Base-by-base conservation (phyloP, 2,797 vertebrate genomes). In the Danionella dracula region DNA sequence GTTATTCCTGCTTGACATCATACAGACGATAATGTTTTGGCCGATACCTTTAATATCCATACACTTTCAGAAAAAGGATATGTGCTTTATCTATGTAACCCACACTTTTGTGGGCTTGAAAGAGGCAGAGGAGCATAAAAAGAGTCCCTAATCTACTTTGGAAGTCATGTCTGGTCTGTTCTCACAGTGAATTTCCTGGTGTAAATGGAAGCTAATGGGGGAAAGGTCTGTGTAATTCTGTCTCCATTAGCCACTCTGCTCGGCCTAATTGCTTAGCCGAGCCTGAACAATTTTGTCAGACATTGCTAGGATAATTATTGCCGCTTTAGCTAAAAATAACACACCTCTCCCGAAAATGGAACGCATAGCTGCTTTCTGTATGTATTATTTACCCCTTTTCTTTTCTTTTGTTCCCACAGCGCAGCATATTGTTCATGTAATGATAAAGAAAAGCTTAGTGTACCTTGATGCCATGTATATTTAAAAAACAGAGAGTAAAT, bases 271-370 rank as follows among this genome's bases (percentile, higher is more conserved):
- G 85, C 80, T 82, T 80, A 82, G 81, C 82, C 78, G 72, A 86
- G 87, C 85, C 83, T 85, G 83, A 87, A 86, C 87, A 85, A 86
- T 88, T 87, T 86, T 68, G 85, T 88, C 86, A 84, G 83, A 82
- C 79, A 73, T 84, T 84, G 83, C 82, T 81, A 12, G 74, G 78
- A 77, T 86, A 84, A 88, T 89, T 88, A 85, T 78, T 82, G 80
- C 82, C 73, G 79, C 80, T 85, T 81, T 78, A 78, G 81, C 85
- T 87, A 85, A 88, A 88, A 87, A 89, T 85, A 89, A 81, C 82
- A 77, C 73, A 66, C 57, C 40, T 62, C 57, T 55, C 58, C 64
- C 75, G 29, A 68, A 69, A 78, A 67, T 74, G 73, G 73, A 73
- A 76, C 53, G 58, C 31, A 70, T 8, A 59, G 35, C 65, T 75